Percentiles rank a stretch among this genome's conserved stretches.
Conservation (phyloP, 1,140 invertebrate species). For the Pristionchus pacificus region DNA sequence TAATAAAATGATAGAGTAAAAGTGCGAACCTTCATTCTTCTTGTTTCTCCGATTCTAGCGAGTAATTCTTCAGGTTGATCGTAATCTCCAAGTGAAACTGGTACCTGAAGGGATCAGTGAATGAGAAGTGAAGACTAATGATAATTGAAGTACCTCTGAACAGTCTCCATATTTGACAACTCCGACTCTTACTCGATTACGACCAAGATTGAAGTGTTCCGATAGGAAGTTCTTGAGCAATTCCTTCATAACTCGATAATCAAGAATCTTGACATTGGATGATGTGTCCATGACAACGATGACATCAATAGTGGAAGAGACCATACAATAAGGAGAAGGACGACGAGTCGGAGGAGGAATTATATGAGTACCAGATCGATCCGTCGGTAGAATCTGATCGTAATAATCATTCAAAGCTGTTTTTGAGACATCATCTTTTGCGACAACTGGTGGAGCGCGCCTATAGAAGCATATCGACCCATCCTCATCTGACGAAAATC, state of each 20-base stretch:
- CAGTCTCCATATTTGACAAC: conserved; percentile 48
- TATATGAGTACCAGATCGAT: conserved; percentile 14
- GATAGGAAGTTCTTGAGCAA: conserved; percentile 48
- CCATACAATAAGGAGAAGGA: conserved; percentile 43
- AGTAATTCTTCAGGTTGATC: conserved; percentile 44
- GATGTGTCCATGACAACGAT: conserved; percentile 52
- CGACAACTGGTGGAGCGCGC: too few species aligned
- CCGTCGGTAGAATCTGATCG: conserved; percentile 20
- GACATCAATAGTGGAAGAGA: conserved; percentile 48
- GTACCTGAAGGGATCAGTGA: conserved; percentile 35
- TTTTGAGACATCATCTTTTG: too few species aligned
- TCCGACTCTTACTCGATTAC: conserved; percentile 49
- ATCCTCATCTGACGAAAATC: too few species aligned
- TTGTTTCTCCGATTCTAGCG: conserved; percentile 45
- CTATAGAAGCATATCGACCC: too few species aligned
- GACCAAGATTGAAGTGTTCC: conserved; percentile 48
- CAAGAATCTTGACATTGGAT: conserved; percentile 53
- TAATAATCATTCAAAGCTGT: too few species aligned
- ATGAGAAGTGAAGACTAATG: conserved; percentile 18
- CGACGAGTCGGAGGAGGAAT: conserved; percentile 17
- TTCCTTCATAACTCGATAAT: conserved; percentile 56
- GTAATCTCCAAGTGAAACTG: conserved; percentile 53
- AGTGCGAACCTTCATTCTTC: conserved; percentile 49
- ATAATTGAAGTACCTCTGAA: too few species aligned
- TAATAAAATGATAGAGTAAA: background rate